phyloP scores from a whole-genome alignment of 2,888 invertebrate genomes.

The Nomada flava region DNA sequence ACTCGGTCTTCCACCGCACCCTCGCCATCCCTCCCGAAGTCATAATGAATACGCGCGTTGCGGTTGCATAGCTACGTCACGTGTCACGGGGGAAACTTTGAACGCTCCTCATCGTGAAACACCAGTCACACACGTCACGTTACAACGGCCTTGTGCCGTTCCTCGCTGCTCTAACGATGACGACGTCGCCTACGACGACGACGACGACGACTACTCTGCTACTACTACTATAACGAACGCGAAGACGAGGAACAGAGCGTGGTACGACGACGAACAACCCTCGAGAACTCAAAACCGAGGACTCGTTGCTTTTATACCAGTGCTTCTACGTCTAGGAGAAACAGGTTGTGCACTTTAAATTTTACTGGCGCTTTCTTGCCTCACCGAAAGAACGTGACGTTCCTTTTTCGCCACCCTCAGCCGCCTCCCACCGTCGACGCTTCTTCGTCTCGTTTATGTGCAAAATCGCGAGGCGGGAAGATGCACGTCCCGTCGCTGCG shows the following conservation, averaged over 20 bases:
- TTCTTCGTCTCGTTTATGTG: constrained; percentile 6
- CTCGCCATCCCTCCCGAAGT: constrained; percentile 34
- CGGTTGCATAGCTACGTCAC: constrained; percentile 77
- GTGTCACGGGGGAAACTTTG: constrained; percentile 78
- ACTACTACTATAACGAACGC: constrained; percentile 44
- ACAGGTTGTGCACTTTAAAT: constrained; percentile 52
- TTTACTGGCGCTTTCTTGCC: constrained; percentile 37
- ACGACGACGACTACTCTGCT: constrained; percentile 6
- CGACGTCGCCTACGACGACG: constrained; percentile 23
- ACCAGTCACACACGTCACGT: constrained; percentile 69
- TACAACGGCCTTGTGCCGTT: constrained; percentile 54
- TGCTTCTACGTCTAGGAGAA: constrained; percentile 16
- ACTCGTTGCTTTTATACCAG: constrained; percentile 32
- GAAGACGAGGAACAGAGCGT: constrained; percentile 30
- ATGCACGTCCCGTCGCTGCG: not conserved
- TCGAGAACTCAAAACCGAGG: constrained; percentile 34
- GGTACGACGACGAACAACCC: constrained; percentile 53
- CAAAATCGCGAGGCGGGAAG: not conserved
- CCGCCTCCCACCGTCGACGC: constrained; percentile 1
- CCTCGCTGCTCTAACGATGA: constrained; percentile 45
- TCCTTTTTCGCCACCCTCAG: constrained; percentile 8
- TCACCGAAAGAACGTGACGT: constrained; percentile 40
- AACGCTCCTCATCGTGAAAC: constrained; percentile 76
- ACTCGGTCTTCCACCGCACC: constrained; percentile 16
- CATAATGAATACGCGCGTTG: constrained; percentile 77